phyloP scores from a whole-genome alignment of 2,113 vertebrate genomes.

The Murina feae region DNA sequence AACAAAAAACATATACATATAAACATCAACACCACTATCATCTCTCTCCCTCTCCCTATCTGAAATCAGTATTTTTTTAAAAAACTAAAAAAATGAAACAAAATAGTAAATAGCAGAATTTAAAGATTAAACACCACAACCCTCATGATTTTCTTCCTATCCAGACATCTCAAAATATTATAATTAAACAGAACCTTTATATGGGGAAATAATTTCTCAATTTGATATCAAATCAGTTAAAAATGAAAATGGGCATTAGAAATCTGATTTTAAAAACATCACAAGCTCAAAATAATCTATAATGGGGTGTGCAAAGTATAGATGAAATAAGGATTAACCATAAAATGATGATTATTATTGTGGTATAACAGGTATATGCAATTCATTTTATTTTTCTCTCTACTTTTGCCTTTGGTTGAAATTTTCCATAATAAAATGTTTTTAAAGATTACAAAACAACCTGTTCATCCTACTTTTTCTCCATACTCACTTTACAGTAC shows the following conservation, averaged over 20 bases:
- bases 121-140: background rate
- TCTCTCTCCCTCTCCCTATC: too few species aligned
- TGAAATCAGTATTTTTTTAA: too few species aligned
- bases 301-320: background rate
- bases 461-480: background rate
- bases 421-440: background rate
- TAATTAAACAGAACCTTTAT: background rate
- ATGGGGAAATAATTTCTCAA: background rate
- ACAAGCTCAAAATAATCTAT: background rate
- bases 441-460: background rate
- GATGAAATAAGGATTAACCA: background rate
- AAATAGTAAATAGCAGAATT: background rate
- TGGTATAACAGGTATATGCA: background rate
- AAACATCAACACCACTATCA: background rate
- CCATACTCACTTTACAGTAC: slow-evolving; percentile 93
- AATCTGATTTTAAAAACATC: background rate
- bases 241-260: background rate
- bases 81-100: background rate
- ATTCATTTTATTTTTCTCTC: background rate
- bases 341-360: background rate
- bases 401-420: slow-evolving; percentile 9
- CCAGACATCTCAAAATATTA: slow-evolving; percentile 16
- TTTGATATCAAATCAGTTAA: background rate
- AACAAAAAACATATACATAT: too few species aligned
- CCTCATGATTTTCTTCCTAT: background rate